A percentile compares a stretch with the other conserved stretches of the same genome.
Conservation (phyloP, 2,113 vertebrate genomes). For the Syngnathus scovelli region DNA sequence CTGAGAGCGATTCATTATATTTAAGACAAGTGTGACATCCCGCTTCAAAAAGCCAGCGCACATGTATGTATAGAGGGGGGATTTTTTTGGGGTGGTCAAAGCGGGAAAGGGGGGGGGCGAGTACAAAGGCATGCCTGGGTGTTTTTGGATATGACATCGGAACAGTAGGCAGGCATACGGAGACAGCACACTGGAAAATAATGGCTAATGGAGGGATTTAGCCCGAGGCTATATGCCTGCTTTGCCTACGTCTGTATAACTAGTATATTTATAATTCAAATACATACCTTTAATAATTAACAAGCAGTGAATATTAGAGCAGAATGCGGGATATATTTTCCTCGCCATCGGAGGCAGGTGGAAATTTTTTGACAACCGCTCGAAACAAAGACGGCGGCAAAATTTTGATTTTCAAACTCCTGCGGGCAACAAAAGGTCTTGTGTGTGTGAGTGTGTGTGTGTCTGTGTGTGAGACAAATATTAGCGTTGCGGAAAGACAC, state of each 20-base stretch:
- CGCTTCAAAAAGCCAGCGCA: constrained; percentile 93
- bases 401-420: constrained; percentile 22
- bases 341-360: constrained; percentile 77
- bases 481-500: constrained; percentile 4
- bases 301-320: constrained; percentile 96
- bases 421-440: constrained; percentile 17
- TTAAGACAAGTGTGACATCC: constrained; percentile 99
- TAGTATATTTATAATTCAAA: constrained; percentile 99
- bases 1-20: constrained; percentile 99
- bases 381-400: constrained; percentile 81
- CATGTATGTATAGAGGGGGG: constrained; percentile 86
- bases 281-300: constrained; percentile 99
- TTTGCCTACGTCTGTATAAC: constrained; percentile 99
- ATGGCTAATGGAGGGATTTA: constrained; percentile 99
- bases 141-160: constrained; percentile 92
- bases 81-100: constrained; percentile 83
- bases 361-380: constrained; percentile 75
- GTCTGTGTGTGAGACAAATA: background rate
- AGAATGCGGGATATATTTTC: constrained; percentile 87
- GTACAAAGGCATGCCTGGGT: constrained; percentile 94
- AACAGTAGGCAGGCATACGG: constrained; percentile 91
- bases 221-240: constrained; percentile 97
- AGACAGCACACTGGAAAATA: constrained; percentile 97
- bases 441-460: background rate
- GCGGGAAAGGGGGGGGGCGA: constrained; percentile 82